These are phyloP conservation scores for Eleutherodactylus coqui DNA, from an alignment of 2,797 vertebrate species.

Conservation along the genomic window DNA sequence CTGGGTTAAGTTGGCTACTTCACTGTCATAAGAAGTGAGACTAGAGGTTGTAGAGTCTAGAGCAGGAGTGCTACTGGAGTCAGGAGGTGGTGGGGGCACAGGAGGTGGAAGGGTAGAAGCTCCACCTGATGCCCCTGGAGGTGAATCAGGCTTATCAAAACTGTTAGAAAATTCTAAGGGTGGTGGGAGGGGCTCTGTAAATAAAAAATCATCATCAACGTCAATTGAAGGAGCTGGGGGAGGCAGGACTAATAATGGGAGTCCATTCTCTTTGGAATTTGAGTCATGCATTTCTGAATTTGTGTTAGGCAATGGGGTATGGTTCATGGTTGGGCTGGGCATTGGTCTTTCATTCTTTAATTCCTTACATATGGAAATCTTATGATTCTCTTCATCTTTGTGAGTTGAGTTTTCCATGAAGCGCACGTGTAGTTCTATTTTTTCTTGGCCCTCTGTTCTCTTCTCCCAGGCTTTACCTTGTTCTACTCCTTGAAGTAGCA, in stretches of 20 bases:
- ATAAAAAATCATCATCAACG: conserved; percentile 89
- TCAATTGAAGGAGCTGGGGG: conserved; percentile 91
- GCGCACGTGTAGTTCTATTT: conserved; percentile 77
- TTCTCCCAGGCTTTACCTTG: conserved; percentile 74
- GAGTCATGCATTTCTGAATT: conserved; percentile 61
- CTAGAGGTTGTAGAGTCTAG: conserved; percentile 91
- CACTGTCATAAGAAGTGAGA: conserved; percentile 92
- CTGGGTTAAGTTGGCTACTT: conserved; percentile 92
- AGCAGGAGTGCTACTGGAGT: conserved; percentile 72
- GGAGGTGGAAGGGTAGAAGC: conserved; percentile 72
- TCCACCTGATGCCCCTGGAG: conserved; percentile 65
- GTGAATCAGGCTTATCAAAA: conserved; percentile 81
- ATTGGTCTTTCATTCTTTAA: conserved; percentile 62
- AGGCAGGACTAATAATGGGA: conserved; percentile 85
- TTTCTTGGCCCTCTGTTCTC: conserved; percentile 76
- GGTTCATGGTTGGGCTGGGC: conserved; percentile 45
- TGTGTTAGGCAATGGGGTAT: conserved; percentile 57
- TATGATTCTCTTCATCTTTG: conserved; percentile 54
- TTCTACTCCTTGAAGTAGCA: conserved; percentile 59
- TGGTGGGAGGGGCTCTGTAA: conserved; percentile 88
- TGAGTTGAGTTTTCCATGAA: conserved; percentile 71
- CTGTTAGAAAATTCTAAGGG: conserved; percentile 92
- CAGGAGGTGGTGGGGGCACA: conserved; percentile 68
- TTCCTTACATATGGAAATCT: conserved; percentile 38
- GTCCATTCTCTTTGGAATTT: conserved; percentile 73